These are phyloP conservation scores for Chaetoderma sp. DNA, from an alignment of 2,888 invertebrate species.

Conservation along the genomic window DNA sequence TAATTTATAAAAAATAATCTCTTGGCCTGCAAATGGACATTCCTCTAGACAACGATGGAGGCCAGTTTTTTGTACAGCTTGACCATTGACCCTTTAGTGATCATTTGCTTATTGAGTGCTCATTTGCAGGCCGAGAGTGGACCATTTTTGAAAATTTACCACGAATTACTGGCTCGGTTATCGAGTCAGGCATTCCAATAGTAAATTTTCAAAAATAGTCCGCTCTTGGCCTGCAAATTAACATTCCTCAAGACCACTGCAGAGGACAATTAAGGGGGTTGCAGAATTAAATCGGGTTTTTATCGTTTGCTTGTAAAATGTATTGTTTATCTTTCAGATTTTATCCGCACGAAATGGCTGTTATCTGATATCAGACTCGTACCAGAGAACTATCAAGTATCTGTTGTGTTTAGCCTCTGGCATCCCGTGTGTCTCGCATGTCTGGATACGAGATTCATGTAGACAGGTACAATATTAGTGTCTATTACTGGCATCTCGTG, in stretches of 20 bases:
- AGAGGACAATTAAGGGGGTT: background rate
- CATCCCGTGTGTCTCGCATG: conserved; percentile 77
- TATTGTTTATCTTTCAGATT: conserved; percentile 24
- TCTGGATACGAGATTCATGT: conserved; percentile 80
- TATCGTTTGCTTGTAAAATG: no score
- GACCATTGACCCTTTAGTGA: background rate
- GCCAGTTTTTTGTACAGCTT: background rate
- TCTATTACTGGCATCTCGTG: conserved; percentile 74
- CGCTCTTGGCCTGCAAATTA: no score
- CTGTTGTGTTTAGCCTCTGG: conserved; percentile 79
- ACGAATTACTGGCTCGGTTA: no score
- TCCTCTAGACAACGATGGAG: background rate
- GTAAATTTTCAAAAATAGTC: no score
- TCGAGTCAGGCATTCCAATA: no score
- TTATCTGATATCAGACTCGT: conserved; percentile 76
- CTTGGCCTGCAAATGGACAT: no score
- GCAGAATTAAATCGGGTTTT: no score
- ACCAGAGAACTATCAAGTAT: conserved; percentile 81
- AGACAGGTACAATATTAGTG: conserved; percentile 46
- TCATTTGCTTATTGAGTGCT: no score
- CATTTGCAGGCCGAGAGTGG: no score
- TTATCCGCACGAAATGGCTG: conserved; percentile 66
- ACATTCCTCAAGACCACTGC: no score
- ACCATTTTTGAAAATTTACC: no score
- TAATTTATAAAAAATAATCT: no score